Evolutionary conservation across 2,888 invertebrate genomes (phyloP).

Genomic region (Trissolcus japonicus): DNA sequence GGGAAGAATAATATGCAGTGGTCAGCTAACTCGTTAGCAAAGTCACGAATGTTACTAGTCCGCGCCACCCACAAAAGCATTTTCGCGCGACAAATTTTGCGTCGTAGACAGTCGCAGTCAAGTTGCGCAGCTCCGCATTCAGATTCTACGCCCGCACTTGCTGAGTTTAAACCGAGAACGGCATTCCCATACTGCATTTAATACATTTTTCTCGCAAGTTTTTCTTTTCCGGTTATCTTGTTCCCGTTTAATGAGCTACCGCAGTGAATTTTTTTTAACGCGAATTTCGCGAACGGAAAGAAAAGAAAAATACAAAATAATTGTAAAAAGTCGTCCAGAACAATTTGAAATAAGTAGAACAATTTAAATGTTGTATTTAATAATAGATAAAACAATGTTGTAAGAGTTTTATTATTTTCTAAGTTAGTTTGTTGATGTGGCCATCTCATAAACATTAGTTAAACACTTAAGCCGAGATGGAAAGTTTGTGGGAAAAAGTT

Average conservation of each 20-base stretch:
- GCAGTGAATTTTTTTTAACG: background rate
- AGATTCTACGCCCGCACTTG: conserved; percentile 26
- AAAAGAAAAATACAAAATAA: too few relatives aligned
- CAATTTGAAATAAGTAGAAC: too few relatives aligned
- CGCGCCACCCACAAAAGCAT: conserved; percentile 30
- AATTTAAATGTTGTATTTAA: too few relatives aligned
- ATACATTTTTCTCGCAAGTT: conserved; percentile 33
- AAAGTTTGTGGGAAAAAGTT: too few relatives aligned
- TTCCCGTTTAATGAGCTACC: conserved; percentile 11
- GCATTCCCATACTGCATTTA: conserved; percentile 34
- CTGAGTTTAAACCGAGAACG: conserved; percentile 8
- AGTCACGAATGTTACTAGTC: conserved; percentile 24
- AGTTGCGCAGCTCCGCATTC: conserved; percentile 46
- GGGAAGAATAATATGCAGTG: conserved; percentile 26
- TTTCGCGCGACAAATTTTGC: conserved; percentile 50
- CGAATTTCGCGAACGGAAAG: too few relatives aligned
- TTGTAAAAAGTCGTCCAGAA: too few relatives aligned
- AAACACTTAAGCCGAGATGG: too few relatives aligned
- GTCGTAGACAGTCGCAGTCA: conserved; percentile 38
- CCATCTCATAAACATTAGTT: too few relatives aligned
- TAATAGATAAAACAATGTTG: too few relatives aligned
- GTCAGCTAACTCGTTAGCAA: conserved; percentile 39
- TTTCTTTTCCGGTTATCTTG: conserved; percentile 7
- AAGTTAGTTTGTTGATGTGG: too few relatives aligned
- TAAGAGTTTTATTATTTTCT: too few relatives aligned